Base-by-base conservation (phyloP, 2,113 vertebrate genomes). In the Xerus inauris region DNA sequence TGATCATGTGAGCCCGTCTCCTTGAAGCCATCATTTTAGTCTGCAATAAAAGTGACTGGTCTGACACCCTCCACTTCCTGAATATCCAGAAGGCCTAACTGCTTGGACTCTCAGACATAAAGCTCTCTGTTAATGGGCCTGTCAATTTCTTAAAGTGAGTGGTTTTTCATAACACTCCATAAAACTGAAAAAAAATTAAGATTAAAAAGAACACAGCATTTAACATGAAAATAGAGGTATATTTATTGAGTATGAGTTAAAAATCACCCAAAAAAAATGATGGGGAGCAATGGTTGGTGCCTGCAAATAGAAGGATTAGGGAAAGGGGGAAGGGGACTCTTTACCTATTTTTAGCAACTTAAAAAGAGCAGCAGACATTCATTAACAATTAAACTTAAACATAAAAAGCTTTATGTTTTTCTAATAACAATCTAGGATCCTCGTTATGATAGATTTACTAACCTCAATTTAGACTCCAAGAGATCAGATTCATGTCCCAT, bases 111-210 rank as follows among this genome's bases (percentile, higher is more conserved):
- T 91, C 87, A 91, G 95, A 94, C 96, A 97, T 96, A 97, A 97
- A 97, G 91, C 75, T 97, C 89, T 91, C 94, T 87, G 95, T 95
- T 98, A 97, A 97, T 95, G 96, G 97, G 96, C 97, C 97, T 97
- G 96, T 97, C 97, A 97, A 85, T 97, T 97, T 96, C 94, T 94
- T 97, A 95, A 97, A 97, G 93, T 96, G 96, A 96, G 80, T 80
- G 94, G 97, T 97, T 97, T 96, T 97, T 97, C 87, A 94, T 94
- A 97, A 96, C 93, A 96, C 80, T 95, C 89, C 90, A 95, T 97
- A 94, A 93, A 97, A 93, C 71, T 32, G 45, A 32, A 47, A 54
- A 85, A 96, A 95, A 92, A 85, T 62, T 62, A 97, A 96, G 95
- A 94, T 98, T 73, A 90, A 95, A 96, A 97, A 89, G 87, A 97